Evolutionary conservation across 2,113 vertebrate genomes (phyloP).

Genomic region (Cynopterus brachyotis): DNA sequence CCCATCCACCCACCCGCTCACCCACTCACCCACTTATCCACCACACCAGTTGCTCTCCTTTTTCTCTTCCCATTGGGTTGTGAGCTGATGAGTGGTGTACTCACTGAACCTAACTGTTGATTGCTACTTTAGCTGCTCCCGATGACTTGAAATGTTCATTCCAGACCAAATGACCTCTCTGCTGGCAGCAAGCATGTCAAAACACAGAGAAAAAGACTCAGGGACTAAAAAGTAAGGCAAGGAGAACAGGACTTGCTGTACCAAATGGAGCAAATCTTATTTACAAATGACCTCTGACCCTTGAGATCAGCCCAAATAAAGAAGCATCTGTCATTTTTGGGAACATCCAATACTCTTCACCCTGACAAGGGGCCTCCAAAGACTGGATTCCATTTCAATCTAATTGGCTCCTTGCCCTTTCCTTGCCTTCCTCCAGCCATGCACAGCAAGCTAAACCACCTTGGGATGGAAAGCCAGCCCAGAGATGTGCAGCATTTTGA

Average conservation of each 20-base stretch:
- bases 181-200: not conserved
- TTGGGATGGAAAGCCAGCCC: constrained; percentile 31
- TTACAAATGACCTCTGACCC: constrained; percentile 72
- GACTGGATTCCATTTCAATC: constrained; percentile 66
- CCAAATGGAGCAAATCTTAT: constrained; percentile 76
- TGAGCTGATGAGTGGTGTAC: not conserved
- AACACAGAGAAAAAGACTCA: not conserved
- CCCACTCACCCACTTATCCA: not conserved
- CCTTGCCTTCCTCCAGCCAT: constrained; percentile 41
- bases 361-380: constrained; percentile 62
- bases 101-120: not conserved
- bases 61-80: not conserved
- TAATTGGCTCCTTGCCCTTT: constrained; percentile 77
- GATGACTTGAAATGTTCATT: constrained; percentile 49
- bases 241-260: constrained; percentile 38
- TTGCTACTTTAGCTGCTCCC: not conserved
- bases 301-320: constrained; percentile 63
- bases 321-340: constrained; percentile 71
- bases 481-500: constrained; percentile 47
- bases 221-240: not conserved
- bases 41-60: not conserved
- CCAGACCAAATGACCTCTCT: constrained; percentile 25
- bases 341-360: constrained; percentile 51
- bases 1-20: too few relatives aligned
- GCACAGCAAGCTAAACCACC: constrained; percentile 8